Conservation (phyloP, 2,113 vertebrate species). For the Centrocercus urophasianus region DNA sequence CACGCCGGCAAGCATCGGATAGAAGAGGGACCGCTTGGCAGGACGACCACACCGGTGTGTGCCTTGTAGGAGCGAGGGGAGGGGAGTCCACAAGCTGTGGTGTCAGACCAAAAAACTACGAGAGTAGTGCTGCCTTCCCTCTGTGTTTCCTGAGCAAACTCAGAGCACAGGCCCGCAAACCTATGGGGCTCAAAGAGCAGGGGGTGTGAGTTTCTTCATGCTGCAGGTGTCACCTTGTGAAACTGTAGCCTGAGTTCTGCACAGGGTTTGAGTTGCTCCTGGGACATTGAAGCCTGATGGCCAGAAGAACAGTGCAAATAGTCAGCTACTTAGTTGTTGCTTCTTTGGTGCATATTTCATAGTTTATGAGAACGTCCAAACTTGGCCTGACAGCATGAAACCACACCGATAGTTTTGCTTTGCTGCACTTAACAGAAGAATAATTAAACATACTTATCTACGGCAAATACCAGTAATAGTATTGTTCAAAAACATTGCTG, state of each 20-base stretch:
- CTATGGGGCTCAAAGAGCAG: neutral
- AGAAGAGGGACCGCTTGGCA: conserved; percentile 66
- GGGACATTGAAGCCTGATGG: neutral
- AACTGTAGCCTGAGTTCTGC: neutral
- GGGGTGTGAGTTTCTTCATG: neutral
- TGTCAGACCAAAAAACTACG: neutral
- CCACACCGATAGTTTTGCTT: neutral
- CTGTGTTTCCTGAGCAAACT: neutral
- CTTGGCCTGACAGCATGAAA: neutral
- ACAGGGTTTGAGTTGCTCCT: neutral
- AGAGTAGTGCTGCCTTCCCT: neutral
- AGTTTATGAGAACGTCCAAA: neutral
- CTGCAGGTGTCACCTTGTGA: neutral
- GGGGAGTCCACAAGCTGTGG: neutral
- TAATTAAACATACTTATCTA: neutral
- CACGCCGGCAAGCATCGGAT: conserved; percentile 73
- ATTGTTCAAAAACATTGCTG: neutral
- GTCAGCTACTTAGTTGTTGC: neutral
- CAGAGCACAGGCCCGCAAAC: neutral
- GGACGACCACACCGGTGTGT: conserved; percentile 74
- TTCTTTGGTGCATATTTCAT: neutral
- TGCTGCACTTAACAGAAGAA: neutral
- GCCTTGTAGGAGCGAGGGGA: neutral
- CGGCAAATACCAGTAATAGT: neutral
- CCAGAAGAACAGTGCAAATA: neutral